Evolutionary conservation across 2,113 vertebrate species (phyloP).

Genomic region (Hipposideros armiger): DNA sequence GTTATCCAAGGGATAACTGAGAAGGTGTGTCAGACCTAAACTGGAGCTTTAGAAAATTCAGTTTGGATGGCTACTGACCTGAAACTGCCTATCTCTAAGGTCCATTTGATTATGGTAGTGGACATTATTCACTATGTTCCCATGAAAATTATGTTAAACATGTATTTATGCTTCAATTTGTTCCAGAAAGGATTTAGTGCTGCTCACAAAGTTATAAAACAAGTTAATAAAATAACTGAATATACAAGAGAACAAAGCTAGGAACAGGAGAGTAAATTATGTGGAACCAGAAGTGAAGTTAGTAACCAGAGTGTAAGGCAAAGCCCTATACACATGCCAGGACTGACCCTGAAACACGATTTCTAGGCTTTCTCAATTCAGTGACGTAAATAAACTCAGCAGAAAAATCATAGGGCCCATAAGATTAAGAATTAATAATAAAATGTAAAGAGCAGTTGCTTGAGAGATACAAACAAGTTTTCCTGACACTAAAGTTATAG

Average conservation of each 20-base stretch:
- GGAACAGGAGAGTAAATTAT: not conserved
- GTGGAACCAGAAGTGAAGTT: not conserved
- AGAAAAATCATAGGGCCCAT: not conserved
- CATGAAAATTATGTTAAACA: not conserved
- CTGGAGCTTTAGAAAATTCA: not conserved
- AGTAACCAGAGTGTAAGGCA: not conserved
- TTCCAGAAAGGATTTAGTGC: not conserved
- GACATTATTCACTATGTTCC: not conserved
- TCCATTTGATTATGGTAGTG: not conserved
- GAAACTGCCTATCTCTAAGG: not conserved
- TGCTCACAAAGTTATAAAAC: not conserved
- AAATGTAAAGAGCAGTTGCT: not conserved
- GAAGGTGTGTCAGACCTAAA: not conserved
- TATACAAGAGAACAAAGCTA: not conserved
- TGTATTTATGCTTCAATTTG: not conserved
- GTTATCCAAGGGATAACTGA: not conserved
- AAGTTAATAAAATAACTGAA: not conserved
- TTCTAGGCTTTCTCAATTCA: not conserved
- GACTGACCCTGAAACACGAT: not conserved
- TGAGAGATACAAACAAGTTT: not conserved
- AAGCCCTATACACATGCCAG: too few species aligned
- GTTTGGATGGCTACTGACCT: not conserved
- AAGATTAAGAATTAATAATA: not conserved
- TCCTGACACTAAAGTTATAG: not conserved
- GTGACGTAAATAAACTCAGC: not conserved